Evolutionary conservation across 2,888 invertebrate genomes (phyloP), one percentile per base, ranked within the genome.

Genomic region (Catocala nupta): DNA sequence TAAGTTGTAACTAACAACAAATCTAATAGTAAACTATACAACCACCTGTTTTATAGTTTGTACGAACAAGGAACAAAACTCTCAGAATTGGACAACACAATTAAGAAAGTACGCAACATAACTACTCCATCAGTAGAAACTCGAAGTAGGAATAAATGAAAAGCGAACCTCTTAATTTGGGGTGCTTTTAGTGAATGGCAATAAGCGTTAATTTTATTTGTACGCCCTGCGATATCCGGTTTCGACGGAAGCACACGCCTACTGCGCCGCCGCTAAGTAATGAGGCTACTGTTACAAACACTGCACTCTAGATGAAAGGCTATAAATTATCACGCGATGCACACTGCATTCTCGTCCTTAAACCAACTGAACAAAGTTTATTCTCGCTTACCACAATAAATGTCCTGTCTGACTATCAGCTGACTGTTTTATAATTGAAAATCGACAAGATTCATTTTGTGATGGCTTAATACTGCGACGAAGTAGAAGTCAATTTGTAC

Each of bases 161-260:
- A 81, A 80, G 72, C 70, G 78, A 82, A 80, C 73, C 75, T 68
- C 77, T 73, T 79, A 77, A 81, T 84, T 82, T 80, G 77, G 81
- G 81, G 77, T 75, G 78, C 78, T 81, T 83, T 80, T 78, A 79
- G 81, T 82, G 80, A 82, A 83, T 78, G 84, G 87, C 86, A 88
- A 89, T 90, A 89, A 90, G 84, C 87, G 88, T 87, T 91, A 92
- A 91, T 92, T 92, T 92, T 90, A 92, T 93, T 93, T 91, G 91
- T 85, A 84, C 85, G 78, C 84, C 82, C 84, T 80, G 78, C 81
- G 81, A 89, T 91, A 90, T 93, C 92, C 90, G 90, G 87, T 91
- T 88, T 81, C 90, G 85, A 86, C 88, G 92, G 92, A 90, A 91
- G 89, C 85, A 83, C 90, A 88, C 92, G 90, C 92, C 91, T 88